phyloP scores from a whole-genome alignment of 2,113 vertebrate species.

The Prochilodus magdalenae region DNA sequence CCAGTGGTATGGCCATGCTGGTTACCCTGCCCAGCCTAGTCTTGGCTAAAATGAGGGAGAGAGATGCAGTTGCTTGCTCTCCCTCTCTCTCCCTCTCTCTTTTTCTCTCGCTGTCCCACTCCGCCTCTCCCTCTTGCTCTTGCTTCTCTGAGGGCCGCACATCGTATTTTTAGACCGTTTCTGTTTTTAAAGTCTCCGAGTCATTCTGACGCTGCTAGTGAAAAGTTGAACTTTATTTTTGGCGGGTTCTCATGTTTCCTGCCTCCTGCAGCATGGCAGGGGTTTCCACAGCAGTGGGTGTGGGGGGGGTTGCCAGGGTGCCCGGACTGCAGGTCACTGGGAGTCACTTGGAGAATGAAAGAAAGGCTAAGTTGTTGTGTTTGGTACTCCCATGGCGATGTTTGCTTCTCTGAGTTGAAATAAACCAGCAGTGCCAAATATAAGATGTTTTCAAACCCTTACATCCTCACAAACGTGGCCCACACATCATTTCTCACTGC shows the following conservation, averaged over 20 bases:
- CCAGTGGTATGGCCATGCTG: constrained; percentile 66
- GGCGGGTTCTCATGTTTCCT: constrained; percentile 50
- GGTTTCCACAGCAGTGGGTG: constrained; percentile 47
- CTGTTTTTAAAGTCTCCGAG: constrained; percentile 73
- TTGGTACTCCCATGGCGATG: background rate
- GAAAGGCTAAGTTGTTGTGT: background rate
- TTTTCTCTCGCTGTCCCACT: constrained; percentile 35
- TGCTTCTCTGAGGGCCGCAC: constrained; percentile 57
- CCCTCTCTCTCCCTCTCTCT: constrained; percentile 32
- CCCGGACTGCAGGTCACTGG: constrained; percentile 22
- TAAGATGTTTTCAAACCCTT: background rate
- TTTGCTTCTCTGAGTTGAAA: background rate
- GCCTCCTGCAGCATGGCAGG: constrained; percentile 37
- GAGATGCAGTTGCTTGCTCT: constrained; percentile 68
- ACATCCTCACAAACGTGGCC: background rate
- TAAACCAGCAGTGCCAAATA: background rate
- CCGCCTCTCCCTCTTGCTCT: constrained; percentile 33
- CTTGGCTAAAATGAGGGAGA: constrained; percentile 56
- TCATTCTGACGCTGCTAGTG: constrained; percentile 66
- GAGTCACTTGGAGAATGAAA: background rate
- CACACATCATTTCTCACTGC: background rate
- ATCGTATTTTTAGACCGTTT: constrained; percentile 76
- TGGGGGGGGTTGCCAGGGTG: constrained; percentile 24
- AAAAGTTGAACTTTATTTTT: constrained; percentile 77
- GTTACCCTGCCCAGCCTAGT: constrained; percentile 66